Evolutionary conservation across 2,113 vertebrate genomes (phyloP).

Genomic region (Apeltes quadracus): DNA sequence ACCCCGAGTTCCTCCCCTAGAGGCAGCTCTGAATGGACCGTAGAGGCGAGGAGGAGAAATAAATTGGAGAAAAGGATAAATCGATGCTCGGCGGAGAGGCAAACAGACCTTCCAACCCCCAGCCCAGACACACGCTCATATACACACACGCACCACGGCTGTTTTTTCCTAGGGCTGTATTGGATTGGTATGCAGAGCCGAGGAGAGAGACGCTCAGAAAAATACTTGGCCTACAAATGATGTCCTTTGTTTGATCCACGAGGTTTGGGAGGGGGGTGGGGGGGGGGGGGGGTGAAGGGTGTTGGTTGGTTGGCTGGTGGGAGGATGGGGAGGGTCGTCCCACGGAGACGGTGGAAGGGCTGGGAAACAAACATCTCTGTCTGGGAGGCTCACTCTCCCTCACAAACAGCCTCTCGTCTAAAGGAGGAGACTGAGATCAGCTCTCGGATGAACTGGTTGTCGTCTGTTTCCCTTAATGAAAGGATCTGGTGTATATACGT

Average conservation of each 20-base stretch:
- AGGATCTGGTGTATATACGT: constrained; percentile 36
- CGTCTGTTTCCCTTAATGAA: constrained; percentile 62
- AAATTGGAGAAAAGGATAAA: constrained; percentile 84
- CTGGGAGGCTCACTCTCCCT: constrained; percentile 39
- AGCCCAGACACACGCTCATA: constrained; percentile 63
- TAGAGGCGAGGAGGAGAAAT: constrained; percentile 78
- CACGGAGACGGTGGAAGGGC: constrained; percentile 53
- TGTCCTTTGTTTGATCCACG: constrained; percentile 82
- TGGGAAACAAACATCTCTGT: constrained; percentile 65
- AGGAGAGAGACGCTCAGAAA: constrained; percentile 74
- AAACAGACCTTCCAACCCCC: constrained; percentile 80
- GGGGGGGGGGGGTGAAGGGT: not conserved
- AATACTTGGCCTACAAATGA: constrained; percentile 83
- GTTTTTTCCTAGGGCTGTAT: constrained; percentile 79
- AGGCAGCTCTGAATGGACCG: constrained; percentile 79
- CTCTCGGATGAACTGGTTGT: constrained; percentile 61
- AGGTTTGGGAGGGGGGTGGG: constrained; percentile 47
- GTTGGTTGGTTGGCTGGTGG: constrained; percentile 1
- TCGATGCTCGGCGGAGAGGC: constrained; percentile 80
- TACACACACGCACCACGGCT: constrained; percentile 36
- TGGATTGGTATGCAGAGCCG: constrained; percentile 78
- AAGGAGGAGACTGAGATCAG: constrained; percentile 52
- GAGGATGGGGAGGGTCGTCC: constrained; percentile 49
- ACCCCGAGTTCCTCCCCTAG: constrained; percentile 75
- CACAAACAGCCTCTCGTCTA: constrained; percentile 54